Evolutionary conservation across 2,888 invertebrate genomes (phyloP).

Genomic region (Pristionchus mayeri): DNA sequence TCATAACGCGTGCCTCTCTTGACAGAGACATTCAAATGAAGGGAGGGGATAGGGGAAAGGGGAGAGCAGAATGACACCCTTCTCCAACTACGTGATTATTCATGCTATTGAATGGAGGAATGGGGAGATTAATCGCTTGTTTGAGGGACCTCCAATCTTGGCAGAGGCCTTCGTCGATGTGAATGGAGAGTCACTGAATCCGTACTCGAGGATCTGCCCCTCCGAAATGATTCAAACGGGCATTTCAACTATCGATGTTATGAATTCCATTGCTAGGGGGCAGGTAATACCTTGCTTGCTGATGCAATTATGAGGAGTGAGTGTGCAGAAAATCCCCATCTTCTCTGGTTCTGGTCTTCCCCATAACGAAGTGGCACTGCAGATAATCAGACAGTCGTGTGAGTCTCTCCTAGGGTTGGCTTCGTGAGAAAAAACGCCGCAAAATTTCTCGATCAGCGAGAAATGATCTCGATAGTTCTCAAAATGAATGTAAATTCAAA

Average conservation of each 20-base stretch:
- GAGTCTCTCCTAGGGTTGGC: neutral
- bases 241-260: conserved; percentile 98
- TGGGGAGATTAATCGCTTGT: conserved; percentile 19
- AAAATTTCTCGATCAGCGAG: too few relatives aligned
- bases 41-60: neutral
- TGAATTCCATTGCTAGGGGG: conserved; percentile 99
- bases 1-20: conserved; percentile 25
- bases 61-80: conserved; percentile 33
- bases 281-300: conserved; percentile 44
- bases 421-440: too few relatives aligned
- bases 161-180: conserved; percentile 98
- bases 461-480: too few relatives aligned
- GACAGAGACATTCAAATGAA: conserved; percentile 45
- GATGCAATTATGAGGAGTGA: neutral
- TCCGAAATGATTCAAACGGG: conserved; percentile 99
- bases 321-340: conserved; percentile 94
- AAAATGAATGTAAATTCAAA: too few relatives aligned
- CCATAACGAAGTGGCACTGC: conserved; percentile 87
- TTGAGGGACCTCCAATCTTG: conserved; percentile 90
- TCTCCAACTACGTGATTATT: conserved; percentile 32
- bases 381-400: conserved; percentile 48
- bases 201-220: conserved; percentile 99
- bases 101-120: conserved; percentile 31
- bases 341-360: conserved; percentile 99
- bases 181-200: conserved; percentile 97